These are phyloP conservation scores for Rhinella marina DNA, from an alignment of 2,797 vertebrate genomes.

Conservation along the genomic window DNA sequence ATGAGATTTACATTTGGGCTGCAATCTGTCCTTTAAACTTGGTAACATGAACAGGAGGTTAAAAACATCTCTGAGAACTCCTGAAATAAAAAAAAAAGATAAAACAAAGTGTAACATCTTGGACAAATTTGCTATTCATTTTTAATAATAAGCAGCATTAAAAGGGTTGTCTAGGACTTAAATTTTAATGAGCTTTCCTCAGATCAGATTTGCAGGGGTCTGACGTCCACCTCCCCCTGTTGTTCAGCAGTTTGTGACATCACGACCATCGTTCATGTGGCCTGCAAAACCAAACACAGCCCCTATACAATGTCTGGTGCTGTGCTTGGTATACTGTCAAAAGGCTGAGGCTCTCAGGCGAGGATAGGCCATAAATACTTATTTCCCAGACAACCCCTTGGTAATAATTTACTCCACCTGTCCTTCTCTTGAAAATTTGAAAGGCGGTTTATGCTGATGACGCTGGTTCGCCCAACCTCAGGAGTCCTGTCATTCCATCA, in stretches of 20 bases:
- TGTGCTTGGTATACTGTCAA: too few relatives aligned
- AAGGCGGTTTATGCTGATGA: constrained; percentile 97
- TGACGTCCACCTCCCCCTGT: too few relatives aligned
- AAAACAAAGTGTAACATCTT: background rate
- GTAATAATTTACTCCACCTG: constrained; percentile 70
- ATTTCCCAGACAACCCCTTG: too few relatives aligned
- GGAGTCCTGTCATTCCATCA: constrained; percentile 92
- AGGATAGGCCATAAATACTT: too few relatives aligned
- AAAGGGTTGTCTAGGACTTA: too few relatives aligned
- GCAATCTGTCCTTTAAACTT: constrained; percentile 92
- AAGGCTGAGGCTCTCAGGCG: too few relatives aligned
- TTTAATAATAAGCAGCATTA: too few relatives aligned
- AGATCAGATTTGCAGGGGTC: too few relatives aligned
- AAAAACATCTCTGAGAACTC: constrained; percentile 96
- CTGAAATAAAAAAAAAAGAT: constrained; percentile 74
- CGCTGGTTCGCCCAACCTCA: constrained; percentile 93
- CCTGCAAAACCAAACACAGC: too few relatives aligned
- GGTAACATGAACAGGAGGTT: constrained; percentile 96
- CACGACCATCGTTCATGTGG: too few relatives aligned
- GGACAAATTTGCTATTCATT: background rate
- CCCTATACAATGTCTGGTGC: too few relatives aligned
- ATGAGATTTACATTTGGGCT: constrained; percentile 97
- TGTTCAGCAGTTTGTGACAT: too few relatives aligned
- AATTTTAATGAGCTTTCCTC: background rate
- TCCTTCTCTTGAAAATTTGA: constrained; percentile 96